These are phyloP conservation scores for Drosophila simulans DNA, from an alignment of 1,140 invertebrate genomes.

Conservation along the genomic window DNA sequence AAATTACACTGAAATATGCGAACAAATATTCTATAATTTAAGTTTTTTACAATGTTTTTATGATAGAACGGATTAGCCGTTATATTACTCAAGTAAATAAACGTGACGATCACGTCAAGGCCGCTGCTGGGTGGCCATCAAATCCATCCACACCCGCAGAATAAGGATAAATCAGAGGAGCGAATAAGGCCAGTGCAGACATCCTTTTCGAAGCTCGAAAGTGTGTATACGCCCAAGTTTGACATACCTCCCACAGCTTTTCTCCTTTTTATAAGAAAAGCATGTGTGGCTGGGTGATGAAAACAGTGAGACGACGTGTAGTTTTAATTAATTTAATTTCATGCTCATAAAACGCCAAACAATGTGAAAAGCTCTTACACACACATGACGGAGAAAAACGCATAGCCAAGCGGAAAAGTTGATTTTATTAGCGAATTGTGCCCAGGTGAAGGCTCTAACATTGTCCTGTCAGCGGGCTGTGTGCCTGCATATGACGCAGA, in stretches of 20 bases:
- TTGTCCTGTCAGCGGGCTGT: conserved; percentile 38
- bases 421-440: conserved; percentile 34
- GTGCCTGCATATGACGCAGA: conserved; percentile 46
- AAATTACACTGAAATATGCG: not conserved
- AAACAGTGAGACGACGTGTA: conserved; percentile 36
- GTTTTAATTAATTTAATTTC: conserved; percentile 82
- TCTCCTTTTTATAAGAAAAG: conserved; percentile 1
- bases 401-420: conserved; percentile 16
- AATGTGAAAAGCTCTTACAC: conserved; percentile 60
- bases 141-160: conserved; percentile 3
- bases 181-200: conserved; percentile 5
- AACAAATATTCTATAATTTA: not conserved
- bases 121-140: not conserved
- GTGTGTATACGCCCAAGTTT: conserved; percentile 31
- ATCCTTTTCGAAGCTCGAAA: conserved; percentile 27
- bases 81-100: no score
- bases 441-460: conserved; percentile 26
- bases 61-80: no score
- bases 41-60: no score
- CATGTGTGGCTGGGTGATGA: conserved; percentile 18
- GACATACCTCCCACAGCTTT: conserved; percentile 31
- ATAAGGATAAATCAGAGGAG: conserved; percentile 34
- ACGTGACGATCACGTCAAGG: no score
- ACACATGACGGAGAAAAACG: conserved; percentile 24
- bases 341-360: conserved; percentile 73